phyloP scores from a whole-genome alignment of 2,797 vertebrate species.

The Poecilia wingei region DNA sequence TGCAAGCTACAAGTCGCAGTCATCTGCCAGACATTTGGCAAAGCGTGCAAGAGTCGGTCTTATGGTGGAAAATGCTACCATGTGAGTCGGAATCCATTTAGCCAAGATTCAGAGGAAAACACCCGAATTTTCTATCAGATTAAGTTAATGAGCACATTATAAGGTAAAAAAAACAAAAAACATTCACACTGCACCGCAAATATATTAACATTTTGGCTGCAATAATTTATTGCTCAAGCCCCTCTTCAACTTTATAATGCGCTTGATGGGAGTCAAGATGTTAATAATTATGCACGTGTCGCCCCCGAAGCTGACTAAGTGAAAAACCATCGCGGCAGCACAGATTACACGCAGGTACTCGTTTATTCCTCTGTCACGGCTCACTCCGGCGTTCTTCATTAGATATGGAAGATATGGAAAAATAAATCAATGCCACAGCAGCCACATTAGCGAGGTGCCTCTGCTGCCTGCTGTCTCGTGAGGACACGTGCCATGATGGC shows the following conservation, averaged over 20 bases:
- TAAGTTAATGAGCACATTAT: conserved; percentile 60
- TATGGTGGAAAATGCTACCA: conserved; percentile 40
- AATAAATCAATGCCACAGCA: conserved; percentile 69
- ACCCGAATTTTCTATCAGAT: conserved; percentile 53
- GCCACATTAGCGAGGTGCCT: conserved; percentile 65
- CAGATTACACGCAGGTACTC: conserved; percentile 41
- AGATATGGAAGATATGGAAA: conserved; percentile 62
- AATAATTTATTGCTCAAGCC: conserved; percentile 47
- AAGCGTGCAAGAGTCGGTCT: conserved; percentile 43
- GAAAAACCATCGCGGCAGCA: conserved; percentile 30
- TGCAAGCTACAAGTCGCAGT: conserved; percentile 10
- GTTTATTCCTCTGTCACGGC: conserved; percentile 37
- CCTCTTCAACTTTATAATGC: conserved; percentile 43
- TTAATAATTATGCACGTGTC: conserved; percentile 20
- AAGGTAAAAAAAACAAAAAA: conserved; percentile 44
- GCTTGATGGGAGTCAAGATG: conserved; percentile 36
- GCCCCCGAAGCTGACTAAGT: conserved; percentile 40
- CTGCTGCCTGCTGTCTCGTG: conserved; percentile 57
- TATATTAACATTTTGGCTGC: conserved; percentile 38
- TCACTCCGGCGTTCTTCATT: conserved; percentile 61
- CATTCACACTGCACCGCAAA: conserved; percentile 46
- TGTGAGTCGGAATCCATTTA: conserved; percentile 60
- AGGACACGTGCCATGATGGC: conserved; percentile 70
- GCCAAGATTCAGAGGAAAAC: conserved; percentile 55
- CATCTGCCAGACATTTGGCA: conserved; percentile 42